Conservation (phyloP, 2,113 vertebrate genomes). For the Eptatretus burgeri region DNA sequence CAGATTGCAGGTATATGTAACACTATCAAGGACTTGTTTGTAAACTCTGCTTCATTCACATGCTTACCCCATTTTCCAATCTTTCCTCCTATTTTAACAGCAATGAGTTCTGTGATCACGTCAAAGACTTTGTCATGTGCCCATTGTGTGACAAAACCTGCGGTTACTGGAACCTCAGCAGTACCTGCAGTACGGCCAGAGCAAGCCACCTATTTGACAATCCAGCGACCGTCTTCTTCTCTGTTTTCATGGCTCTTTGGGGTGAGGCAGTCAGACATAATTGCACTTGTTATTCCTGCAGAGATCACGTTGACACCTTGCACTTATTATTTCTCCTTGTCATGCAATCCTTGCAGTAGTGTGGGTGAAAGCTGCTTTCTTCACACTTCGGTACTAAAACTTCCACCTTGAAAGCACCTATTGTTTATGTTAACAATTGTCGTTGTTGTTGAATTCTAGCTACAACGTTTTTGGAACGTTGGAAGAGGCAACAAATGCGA, state of each 20-base stretch:
- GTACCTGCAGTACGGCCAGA: conserved; percentile 45
- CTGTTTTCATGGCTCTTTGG: conserved; percentile 94
- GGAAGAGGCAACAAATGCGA: conserved; percentile 73
- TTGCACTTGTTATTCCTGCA: no score
- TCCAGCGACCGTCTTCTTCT: conserved; percentile 73
- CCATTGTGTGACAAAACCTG: conserved; percentile 73
- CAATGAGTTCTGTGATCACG: conserved; percentile 64
- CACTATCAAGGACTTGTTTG: no score
- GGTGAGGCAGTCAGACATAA: conserved; percentile 11
- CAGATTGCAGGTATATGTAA: no score
- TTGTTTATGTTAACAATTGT: neutral
- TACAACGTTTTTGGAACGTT: conserved; percentile 77
- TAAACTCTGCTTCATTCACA: no score
- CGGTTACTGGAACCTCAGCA: conserved; percentile 76
- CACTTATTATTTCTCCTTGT: no score
- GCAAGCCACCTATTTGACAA: conserved; percentile 95
- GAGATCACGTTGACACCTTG: no score
- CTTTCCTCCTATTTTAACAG: conserved; percentile 17
- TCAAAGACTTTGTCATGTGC: conserved; percentile 76
- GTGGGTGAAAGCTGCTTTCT: no score
- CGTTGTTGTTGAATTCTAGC: conserved; percentile 20
- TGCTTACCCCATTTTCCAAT: neutral
- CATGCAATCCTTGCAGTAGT: no score
- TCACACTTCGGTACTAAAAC: no score
- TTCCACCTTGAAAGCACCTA: no score